Base-by-base conservation (phyloP, 2,888 invertebrate species). In the Fragum fragum region DNA sequence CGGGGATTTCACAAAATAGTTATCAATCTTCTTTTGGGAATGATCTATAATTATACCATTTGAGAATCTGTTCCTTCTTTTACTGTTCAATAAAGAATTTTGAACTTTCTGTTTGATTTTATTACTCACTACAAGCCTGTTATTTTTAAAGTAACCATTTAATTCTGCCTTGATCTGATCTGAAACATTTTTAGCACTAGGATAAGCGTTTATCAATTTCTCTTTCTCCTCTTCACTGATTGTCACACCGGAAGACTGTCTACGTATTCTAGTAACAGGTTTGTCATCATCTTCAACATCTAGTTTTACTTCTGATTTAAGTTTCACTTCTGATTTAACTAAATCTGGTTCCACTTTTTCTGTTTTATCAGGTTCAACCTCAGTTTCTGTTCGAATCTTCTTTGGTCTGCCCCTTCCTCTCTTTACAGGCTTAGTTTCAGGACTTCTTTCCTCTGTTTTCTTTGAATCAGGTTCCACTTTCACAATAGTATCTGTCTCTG, bases 101-200 rank as follows among this genome's bases (percentile, higher is more conserved):
- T 90, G 88, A n/a, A 91, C 85, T 66, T 87, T 89, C 18, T 89
- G 83, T 68, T 84, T 83, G 7, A 90, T 71, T 39, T 84, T 80
- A 29, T 87, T 86, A 66, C 85, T 81, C 5, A 90, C 88, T 28
- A 87, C 76, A 36, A 90, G 73, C 70, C 88, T 87, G 69, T 85
- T 83, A 53, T 79, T 88, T 61, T 79, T 82, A 16, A 88, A 79
- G 76, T 84, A 89, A n/a, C 81, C 80, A 63, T 59, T 81, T 11
- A 89, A 59, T 59, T 88, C 89, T 28, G 79, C 81, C 79, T 89
- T 90, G 5, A 87, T 77, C 69, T 83, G 81, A n/a, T 88, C 86
- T 6, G 89, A 85, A 6, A 88, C 87, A 72, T 85, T 80, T 55
- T 85, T 83, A 28, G 87, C 78, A 61, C 77, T 83, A 14, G 85